Conservation (phyloP, 2,113 vertebrate genomes). For the Burhinus oedicnemus region DNA sequence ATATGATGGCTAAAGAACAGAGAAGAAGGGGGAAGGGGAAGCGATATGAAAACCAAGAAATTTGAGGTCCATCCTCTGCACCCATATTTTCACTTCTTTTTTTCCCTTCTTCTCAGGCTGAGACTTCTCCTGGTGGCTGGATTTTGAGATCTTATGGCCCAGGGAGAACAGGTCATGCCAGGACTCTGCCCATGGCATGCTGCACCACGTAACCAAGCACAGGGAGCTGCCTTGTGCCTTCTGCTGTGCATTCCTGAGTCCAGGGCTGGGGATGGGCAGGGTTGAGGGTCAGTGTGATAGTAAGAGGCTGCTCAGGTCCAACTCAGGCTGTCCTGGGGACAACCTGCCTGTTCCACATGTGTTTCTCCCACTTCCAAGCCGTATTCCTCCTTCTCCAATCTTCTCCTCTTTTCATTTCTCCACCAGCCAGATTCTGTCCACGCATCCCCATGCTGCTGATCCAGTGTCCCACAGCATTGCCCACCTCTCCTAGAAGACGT, state of each 20-base stretch:
- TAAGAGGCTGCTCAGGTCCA: neutral
- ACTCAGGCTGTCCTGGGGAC: neutral
- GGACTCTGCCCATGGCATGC: neutral
- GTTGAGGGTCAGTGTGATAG: neutral
- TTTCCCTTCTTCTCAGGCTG: neutral
- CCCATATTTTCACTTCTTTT: neutral
- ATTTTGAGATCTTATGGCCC: constrained; percentile 40
- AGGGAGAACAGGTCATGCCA: constrained; percentile 42
- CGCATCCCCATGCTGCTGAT: neutral
- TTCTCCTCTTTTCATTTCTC: neutral
- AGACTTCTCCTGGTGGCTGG: constrained; percentile 45
- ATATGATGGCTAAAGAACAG: neutral
- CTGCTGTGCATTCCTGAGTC: neutral
- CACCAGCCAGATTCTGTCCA: neutral
- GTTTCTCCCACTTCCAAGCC: neutral
- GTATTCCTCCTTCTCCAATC: neutral
- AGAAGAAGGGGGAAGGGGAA: neutral
- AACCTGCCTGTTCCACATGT: neutral
- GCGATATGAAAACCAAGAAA: neutral
- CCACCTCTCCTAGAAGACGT: neutral
- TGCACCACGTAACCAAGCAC: neutral
- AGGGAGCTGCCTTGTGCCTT: neutral
- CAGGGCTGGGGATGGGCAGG: neutral
- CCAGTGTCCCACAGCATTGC: neutral
- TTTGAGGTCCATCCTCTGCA: neutral